A percentile compares a stretch with the other conserved stretches of the same genome.
These are phyloP conservation scores for Chlorodrepanis virens DNA, from an alignment of 2,113 vertebrate species.

Conservation along the genomic window DNA sequence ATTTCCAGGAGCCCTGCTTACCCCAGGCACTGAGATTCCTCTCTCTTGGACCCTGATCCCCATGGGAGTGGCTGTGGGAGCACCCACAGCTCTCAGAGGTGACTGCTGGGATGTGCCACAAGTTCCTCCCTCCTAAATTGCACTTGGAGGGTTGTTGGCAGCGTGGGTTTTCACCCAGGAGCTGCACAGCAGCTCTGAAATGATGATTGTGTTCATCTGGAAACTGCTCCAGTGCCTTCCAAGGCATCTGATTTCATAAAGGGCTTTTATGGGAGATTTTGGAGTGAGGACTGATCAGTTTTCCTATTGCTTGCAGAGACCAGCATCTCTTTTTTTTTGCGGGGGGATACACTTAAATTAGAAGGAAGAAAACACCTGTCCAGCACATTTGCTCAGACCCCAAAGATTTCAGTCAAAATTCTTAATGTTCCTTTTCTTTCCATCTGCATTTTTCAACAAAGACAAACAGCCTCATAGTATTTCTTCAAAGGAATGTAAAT, in stretches of 20 bases:
- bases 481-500: conserved; percentile 71
- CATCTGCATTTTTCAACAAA: conserved; percentile 44
- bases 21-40: not conserved
- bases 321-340: not conserved
- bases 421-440: conserved; percentile 32
- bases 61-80: accelerated
- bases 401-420: not conserved
- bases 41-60: not conserved
- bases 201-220: not conserved
- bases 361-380: conserved; percentile 50
- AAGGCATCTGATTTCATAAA: conserved; percentile 40
- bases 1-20: not conserved
- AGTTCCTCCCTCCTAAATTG: not conserved
- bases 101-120: not conserved
- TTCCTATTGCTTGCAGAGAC: not conserved
- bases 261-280: conserved; percentile 19
- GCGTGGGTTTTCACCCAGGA: not conserved
- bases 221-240: not conserved
- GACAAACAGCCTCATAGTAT: conserved; percentile 59
- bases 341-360: not conserved
- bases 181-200: conserved; percentile 10
- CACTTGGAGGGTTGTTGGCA: not conserved
- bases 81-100: not conserved
- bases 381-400: conserved; percentile 19
- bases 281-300: not conserved